A percentile compares a stretch with the other conserved stretches of the same genome.
These are phyloP conservation scores for Leucania comma DNA, from an alignment of 2,888 invertebrate species.

Conservation along the genomic window DNA sequence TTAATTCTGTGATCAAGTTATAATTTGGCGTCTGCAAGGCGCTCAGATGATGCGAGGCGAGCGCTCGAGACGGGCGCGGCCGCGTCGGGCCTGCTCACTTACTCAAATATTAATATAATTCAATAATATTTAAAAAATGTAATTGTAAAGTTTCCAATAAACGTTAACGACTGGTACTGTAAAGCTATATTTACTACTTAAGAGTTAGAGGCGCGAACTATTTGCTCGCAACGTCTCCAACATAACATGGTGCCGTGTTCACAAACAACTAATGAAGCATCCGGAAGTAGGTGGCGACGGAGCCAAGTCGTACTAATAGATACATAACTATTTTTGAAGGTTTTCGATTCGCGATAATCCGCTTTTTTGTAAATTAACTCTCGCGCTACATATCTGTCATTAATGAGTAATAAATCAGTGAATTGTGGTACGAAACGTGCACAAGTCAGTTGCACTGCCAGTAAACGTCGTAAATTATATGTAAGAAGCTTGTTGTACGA, in stretches of 20 bases:
- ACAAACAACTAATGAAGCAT: slow-evolving; percentile 44
- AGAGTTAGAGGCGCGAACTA: slow-evolving; percentile 65
- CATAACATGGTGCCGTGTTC: slow-evolving; percentile 32
- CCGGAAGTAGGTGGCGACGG: slow-evolving; percentile 27
- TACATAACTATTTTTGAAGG: slow-evolving; percentile 64
- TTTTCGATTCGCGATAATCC: slow-evolving; percentile 69
- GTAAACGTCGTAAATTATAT: slow-evolving; percentile 76
- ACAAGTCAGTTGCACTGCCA: slow-evolving; percentile 86
- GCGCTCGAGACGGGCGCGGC: slow-evolving; percentile 11
- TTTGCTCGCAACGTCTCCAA: slow-evolving; percentile 24
- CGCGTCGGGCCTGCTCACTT: slow-evolving; percentile 60
- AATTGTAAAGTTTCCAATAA: slow-evolving; percentile 66
- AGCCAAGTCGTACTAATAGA: slow-evolving; percentile 46
- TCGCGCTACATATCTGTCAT: slow-evolving; percentile 86
- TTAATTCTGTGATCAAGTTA: slow-evolving; percentile 85
- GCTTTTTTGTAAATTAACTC: slow-evolving; percentile 77
- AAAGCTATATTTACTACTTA: slow-evolving; percentile 70
- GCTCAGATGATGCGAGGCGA: slow-evolving; percentile 31
- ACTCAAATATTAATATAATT: slow-evolving; percentile 59
- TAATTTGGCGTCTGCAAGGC: slow-evolving; percentile 82
- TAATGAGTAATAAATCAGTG: slow-evolving; percentile 56
- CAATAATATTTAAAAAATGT: slow-evolving; percentile 48
- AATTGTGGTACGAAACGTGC: slow-evolving; percentile 76
- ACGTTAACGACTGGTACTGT: slow-evolving; percentile 77
- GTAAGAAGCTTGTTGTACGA: slow-evolving; percentile 76